Evolutionary conservation across 2,888 invertebrate genomes (phyloP), one percentile per base, ranked within the genome.

Genomic region (Lysandra coridon): DNA sequence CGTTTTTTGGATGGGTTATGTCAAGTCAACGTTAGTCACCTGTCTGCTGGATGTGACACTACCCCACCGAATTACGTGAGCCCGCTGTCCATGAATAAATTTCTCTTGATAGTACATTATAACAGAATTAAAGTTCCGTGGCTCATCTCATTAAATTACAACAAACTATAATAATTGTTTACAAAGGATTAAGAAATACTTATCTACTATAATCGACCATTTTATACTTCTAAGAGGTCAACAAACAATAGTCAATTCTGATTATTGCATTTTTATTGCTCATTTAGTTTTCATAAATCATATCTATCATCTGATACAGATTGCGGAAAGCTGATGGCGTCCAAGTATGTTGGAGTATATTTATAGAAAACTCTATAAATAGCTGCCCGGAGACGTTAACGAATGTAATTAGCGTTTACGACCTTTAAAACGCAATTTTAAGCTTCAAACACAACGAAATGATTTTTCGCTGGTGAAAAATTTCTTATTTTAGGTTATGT

Each of bases 401-500:
- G 33, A 37, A 73, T 53, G 75, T 75, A 30, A 75, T 74, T 44
- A 74, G 44, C 4, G 23, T 73, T 74, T 30, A 74, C 44, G 44
- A 23, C 17, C 44, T 74, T 74, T 74, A 44, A 74, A 23, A 74
- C 74, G 74, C 10, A 40, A n/a, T 44, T 74, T 23, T 40, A 73
- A 74, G 17, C 69, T 73, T 73, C 73, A 73, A 74, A 74, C 49
- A 12, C n/a, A 74, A 74, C n/a, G 10, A 73, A 37, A 1, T 12
- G 2, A 73, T 6, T 30, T 37, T 73, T 17, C 7, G 14, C 73
- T 49, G 49, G 49, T 49, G 49, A 49, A 49, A 49, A 49, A 10
- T 10, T 10, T 49, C 49, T 44, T 44, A 1, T 44, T 49, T 49
- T 49, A 49, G 10, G 12, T 49, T 10, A 44, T 44, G 10, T 44